phyloP scores from a whole-genome alignment of 2,888 invertebrate genomes.

The Mechanitis messenoides region DNA sequence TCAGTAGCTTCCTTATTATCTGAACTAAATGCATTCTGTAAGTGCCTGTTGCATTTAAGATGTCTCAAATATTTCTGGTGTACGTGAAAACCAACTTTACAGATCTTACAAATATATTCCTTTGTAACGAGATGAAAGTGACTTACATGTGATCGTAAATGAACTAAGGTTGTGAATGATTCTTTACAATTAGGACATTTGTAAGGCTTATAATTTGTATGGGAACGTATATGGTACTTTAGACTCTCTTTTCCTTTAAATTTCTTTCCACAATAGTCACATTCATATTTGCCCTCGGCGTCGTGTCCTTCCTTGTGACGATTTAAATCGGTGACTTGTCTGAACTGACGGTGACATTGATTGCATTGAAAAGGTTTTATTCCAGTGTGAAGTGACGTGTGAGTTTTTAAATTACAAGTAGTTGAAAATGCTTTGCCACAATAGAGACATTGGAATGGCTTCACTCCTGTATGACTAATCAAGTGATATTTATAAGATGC shows the following conservation, averaged over 20 bases:
- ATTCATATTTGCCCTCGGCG: background rate
- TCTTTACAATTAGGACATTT: conserved; percentile 12
- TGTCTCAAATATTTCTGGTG: background rate
- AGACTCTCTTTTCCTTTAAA: conserved; percentile 12
- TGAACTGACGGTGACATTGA: conserved; percentile 10
- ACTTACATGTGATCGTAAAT: conserved; percentile 7
- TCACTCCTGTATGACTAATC: conserved; percentile 15
- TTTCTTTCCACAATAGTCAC: conserved; percentile 14
- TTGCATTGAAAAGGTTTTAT: conserved; percentile 11
- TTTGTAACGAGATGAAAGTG: conserved; percentile 8
- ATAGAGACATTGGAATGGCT: conserved; percentile 16
- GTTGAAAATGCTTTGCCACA: conserved; percentile 17
- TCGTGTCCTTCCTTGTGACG: conserved; percentile 10
- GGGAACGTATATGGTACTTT: conserved; percentile 11
- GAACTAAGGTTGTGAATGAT: conserved; percentile 5
- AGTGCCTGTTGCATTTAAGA: background rate
- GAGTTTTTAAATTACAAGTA: background rate
- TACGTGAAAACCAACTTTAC: conserved; percentile 4
- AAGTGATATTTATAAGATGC: conserved; percentile 9
- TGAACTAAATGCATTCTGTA: background rate
- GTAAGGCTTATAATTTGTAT: conserved; percentile 15
- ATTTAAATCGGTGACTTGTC: conserved; percentile 4
- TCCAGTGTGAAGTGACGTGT: conserved; percentile 13
- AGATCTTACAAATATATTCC: conserved; percentile 4
- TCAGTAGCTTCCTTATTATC: background rate